Evolutionary conservation across 2,113 vertebrate species (phyloP), one percentile per base, ranked within the genome.

Genomic region (Opisthocomus hoazin): DNA sequence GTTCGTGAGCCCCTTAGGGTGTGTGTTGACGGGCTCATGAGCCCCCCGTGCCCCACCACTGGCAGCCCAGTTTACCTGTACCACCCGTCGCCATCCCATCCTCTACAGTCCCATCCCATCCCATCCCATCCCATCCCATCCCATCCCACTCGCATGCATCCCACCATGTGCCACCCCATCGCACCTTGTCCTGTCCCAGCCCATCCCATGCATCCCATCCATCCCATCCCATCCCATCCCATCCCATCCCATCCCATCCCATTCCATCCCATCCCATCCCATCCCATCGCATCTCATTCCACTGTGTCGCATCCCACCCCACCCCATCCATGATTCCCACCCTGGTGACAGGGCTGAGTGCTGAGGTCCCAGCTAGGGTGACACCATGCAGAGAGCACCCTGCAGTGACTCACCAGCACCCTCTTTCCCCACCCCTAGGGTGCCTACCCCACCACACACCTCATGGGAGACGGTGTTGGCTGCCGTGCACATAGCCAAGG

Each of bases 401-500:
- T 34, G 29, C 70, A 46, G 15, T 54, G 12, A 60, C 5, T 4
- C 4, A 7, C 24, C 10, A 66, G 37, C 22, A 26, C 14, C 6
- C 11, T 15, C 10, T 18, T 29, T 11, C 11, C 10, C 20, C 6
- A 21, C 2, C 11, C 16, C 5, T 21, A 13, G 30, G 2, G 5
- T 75, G 66, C 43, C 12, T 83, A 54, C 21, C 14, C 22, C 15
- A 34, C 41, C 23, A 12, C 41, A 23, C 11, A 75, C 48, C 37
- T 65, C 1, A 0, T 20, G 22, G 14, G 30, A 70, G 22, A 73
- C 7, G 3, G 6, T 32, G 15, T 30, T 2, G 1, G 15, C 43
- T 58, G 34, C 18, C 1, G 0, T 4, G 21, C 19, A 29, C 1
- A 2, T 34, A 66, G 12, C 34, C 46, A 23, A 2, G 5, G 46